Evolutionary conservation across 2,797 vertebrate genomes (phyloP).

Genomic region (Danio jaintianensis): DNA sequence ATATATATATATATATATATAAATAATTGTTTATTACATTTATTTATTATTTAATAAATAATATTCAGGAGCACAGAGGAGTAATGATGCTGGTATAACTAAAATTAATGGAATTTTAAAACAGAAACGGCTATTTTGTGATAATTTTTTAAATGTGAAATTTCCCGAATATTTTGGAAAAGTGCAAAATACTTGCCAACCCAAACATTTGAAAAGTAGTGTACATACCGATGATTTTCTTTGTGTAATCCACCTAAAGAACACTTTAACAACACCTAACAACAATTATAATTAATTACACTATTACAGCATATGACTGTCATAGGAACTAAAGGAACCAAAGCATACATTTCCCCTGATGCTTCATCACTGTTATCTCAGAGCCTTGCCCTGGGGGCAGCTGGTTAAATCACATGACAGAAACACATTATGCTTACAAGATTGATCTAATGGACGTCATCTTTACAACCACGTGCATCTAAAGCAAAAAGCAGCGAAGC

Average conservation of each 20-base stretch:
- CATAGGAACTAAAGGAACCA: background rate
- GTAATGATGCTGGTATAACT: too few relatives aligned
- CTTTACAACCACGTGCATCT: constrained; percentile 53
- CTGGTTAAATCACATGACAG: constrained; percentile 64
- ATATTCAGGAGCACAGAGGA: too few relatives aligned
- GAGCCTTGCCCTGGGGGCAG: constrained; percentile 53
- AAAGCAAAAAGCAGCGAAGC: constrained; percentile 31
- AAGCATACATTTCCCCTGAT: constrained; percentile 31
- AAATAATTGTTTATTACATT: too few relatives aligned
- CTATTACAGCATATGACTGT: background rate
- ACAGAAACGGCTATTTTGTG: too few relatives aligned
- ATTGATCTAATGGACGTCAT: constrained; percentile 75
- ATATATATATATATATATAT: too few relatives aligned
- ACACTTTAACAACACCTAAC: background rate
- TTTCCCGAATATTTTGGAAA: too few relatives aligned
- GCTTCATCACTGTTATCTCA: constrained; percentile 60
- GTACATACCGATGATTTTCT: background rate
- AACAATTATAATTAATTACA: background rate
- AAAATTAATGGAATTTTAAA: too few relatives aligned
- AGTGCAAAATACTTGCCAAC: too few relatives aligned
- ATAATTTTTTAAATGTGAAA: too few relatives aligned
- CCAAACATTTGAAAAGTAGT: too few relatives aligned
- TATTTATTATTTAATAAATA: too few relatives aligned
- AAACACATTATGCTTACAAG: constrained; percentile 78
- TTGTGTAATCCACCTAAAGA: background rate